These are phyloP conservation scores for Melitaea athalia DNA, from an alignment of 2,888 invertebrate species.

Conservation along the genomic window DNA sequence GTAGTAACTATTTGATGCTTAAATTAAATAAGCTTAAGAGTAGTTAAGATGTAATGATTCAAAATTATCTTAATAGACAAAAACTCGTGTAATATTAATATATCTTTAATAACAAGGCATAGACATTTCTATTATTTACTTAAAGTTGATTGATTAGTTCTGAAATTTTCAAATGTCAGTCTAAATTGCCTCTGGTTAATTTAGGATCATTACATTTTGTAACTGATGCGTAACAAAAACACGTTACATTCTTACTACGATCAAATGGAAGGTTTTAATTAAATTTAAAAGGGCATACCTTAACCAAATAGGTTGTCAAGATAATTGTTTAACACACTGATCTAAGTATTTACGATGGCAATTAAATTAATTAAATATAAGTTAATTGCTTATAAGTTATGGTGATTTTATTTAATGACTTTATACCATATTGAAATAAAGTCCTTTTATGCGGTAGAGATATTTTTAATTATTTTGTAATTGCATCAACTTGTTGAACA, in stretches of 20 bases:
- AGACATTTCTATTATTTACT: slow-evolving; percentile 20
- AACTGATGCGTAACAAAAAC: slow-evolving; percentile 27
- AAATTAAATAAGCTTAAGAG: too few species aligned
- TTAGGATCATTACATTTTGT: slow-evolving; percentile 18
- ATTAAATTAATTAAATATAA: not conserved
- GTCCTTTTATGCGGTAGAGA: not conserved
- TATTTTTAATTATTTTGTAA: slow-evolving; percentile 2
- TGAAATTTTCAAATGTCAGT: slow-evolving; percentile 43
- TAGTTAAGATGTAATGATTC: too few species aligned
- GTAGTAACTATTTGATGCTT: too few species aligned
- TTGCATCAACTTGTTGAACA: not conserved
- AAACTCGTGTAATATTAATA: not conserved
- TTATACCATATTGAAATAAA: slow-evolving; percentile 1
- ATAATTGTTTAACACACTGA: slow-evolving; percentile 9
- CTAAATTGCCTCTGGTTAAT: slow-evolving; percentile 44
- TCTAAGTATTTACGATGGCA: slow-evolving; percentile 4
- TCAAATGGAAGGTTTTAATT: slow-evolving; percentile 30
- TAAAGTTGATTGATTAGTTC: slow-evolving; percentile 20
- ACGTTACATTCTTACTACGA: slow-evolving; percentile 15
- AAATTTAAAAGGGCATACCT: slow-evolving; percentile 23
- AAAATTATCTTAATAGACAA: not conserved
- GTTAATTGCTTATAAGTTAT: not conserved
- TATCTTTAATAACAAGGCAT: not conserved
- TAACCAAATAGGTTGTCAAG: slow-evolving; percentile 9
- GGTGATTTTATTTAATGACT: slow-evolving; percentile 3